Conservation (phyloP, 2,797 vertebrate genomes). For the Notolabrus celidotus region DNA sequence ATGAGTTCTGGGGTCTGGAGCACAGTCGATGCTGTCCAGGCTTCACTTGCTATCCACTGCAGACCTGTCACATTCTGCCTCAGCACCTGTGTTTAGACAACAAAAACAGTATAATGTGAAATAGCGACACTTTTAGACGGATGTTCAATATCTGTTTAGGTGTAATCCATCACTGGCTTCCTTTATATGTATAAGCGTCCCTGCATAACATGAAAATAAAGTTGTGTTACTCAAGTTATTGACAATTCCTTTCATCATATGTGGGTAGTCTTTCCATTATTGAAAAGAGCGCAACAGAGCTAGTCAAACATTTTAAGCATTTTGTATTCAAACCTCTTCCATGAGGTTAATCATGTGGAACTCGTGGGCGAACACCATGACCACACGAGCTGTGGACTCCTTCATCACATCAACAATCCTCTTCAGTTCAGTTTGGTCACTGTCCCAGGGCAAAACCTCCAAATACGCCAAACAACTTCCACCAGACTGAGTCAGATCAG, state of each 20-base stretch:
- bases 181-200: no score
- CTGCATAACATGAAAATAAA: no score
- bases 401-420: conserved; percentile 65
- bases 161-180: no score
- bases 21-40: conserved; percentile 59
- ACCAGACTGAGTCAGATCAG: conserved; percentile 48
- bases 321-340: conserved; percentile 53
- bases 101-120: no score
- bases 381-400: conserved; percentile 61
- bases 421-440: conserved; percentile 44
- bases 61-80: conserved; percentile 65
- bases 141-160: no score
- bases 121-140: no score
- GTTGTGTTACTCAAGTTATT: no score
- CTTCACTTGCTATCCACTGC: conserved; percentile 73
- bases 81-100: conserved; percentile 51
- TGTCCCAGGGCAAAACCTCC: conserved; percentile 71
- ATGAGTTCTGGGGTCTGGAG: conserved; percentile 58
- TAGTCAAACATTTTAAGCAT: no score
- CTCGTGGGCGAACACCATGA: conserved; percentile 66
- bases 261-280: no score
- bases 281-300: no score
- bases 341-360: conserved; percentile 58
- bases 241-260: no score
- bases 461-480: conserved; percentile 72